Conservation (phyloP, 2,888 invertebrate species). For the Onthophagus sagittarius region DNA sequence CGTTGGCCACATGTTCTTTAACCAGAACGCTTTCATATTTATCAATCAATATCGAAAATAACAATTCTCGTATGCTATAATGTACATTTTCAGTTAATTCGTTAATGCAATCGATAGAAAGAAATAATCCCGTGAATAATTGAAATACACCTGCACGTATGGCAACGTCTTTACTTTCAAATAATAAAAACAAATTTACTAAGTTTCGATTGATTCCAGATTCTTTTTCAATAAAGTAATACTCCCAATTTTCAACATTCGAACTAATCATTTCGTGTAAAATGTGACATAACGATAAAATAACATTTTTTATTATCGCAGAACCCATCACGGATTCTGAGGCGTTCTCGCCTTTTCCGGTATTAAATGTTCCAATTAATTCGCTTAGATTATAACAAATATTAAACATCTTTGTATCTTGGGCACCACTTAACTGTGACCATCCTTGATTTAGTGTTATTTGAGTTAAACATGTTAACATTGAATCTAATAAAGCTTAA, state of each 20-base stretch:
- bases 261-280: constrained; percentile 51
- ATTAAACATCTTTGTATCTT: constrained; percentile 10
- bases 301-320: constrained; percentile 53
- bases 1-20: constrained; percentile 54
- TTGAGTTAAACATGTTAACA: constrained; percentile 51
- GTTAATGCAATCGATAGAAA: constrained; percentile 37
- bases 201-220: constrained; percentile 34
- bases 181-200: constrained; percentile 48
- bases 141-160: constrained; percentile 54
- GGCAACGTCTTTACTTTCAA: constrained; percentile 53
- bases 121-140: constrained; percentile 50
- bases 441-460: constrained; percentile 51
- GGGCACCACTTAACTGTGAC: constrained; percentile 41
- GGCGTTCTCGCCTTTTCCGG: constrained; percentile 49
- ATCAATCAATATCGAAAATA: constrained; percentile 45
- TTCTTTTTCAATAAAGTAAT: constrained; percentile 39
- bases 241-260: constrained; percentile 46
- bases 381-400: constrained; percentile 46
- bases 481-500: constrained; percentile 52
- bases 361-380: constrained; percentile 53
- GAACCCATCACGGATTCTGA: constrained; percentile 55
- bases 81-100: constrained; percentile 35
- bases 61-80: constrained; percentile 42
- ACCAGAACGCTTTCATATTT: constrained; percentile 54
- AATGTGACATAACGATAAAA: constrained; percentile 54